These are phyloP conservation scores for Electrona antarctica DNA, from an alignment of 2,113 vertebrate genomes.

Conservation along the genomic window DNA sequence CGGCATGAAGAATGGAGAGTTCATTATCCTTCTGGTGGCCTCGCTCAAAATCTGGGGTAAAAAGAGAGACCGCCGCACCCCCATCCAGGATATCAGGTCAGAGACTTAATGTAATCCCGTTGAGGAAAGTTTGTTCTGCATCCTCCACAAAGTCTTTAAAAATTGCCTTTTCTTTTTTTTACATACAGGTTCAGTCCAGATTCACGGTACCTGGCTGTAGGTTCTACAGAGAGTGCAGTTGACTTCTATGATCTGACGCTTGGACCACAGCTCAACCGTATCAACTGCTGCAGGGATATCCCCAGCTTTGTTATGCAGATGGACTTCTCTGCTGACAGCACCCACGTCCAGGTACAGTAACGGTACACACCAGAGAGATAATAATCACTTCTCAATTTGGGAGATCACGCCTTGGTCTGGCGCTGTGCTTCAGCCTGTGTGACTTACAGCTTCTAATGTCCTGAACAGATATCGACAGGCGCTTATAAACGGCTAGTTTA, in stretches of 20 bases:
- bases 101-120: slow-evolving; percentile 7
- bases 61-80: slow-evolving; percentile 91
- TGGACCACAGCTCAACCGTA: slow-evolving; percentile 91
- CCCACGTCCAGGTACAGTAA: slow-evolving; percentile 85
- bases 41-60: slow-evolving; percentile 98
- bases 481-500: slow-evolving; percentile 95
- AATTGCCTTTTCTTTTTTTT: neutral
- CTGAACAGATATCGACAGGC: slow-evolving; percentile 90
- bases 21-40: slow-evolving; percentile 92
- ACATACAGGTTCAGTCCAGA: slow-evolving; percentile 90
- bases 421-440: neutral
- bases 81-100: slow-evolving; percentile 95
- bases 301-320: slow-evolving; percentile 95
- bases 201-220: slow-evolving; percentile 91
- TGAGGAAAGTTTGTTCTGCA: neutral
- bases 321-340: slow-evolving; percentile 95
- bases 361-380: too few relatives aligned
- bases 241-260: slow-evolving; percentile 95
- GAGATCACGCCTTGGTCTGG: too few relatives aligned
- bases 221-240: slow-evolving; percentile 93
- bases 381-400: too few relatives aligned
- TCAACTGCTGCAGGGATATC: slow-evolving; percentile 95
- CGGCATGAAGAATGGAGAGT: slow-evolving; percentile 97
- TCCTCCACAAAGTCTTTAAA: neutral
- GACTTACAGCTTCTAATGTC: neutral